Evolutionary conservation across 2,113 vertebrate genomes (phyloP), one percentile per base, ranked within the genome.

Genomic region (Collichthys lucidus): DNA sequence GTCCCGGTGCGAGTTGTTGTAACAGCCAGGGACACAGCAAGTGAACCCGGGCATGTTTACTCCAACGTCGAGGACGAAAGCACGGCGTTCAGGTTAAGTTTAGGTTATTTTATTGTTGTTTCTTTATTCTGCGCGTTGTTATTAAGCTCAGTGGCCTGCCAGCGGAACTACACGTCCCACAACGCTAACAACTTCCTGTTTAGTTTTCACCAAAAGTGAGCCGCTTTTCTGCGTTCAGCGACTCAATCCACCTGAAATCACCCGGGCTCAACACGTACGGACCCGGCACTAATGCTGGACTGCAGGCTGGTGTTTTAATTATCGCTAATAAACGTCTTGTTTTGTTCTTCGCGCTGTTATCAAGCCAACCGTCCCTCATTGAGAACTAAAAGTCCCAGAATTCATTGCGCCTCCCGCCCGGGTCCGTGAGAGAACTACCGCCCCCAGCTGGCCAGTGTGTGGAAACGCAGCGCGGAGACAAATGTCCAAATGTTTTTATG

Each of bases 1-100:
- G 94, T 99, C 97, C 83, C 98, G 96, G 83, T 99, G 97, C 62
- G 97, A 99, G 93, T 98, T 98, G 93, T 96, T 98, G 94, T 98
- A 98, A 95, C 97, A 98, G 86, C 95, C 95, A n/a, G 95, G 95
- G 11, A 95, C 95, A 80, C 95, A 95, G 87, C 95, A 95, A 5
- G 95, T 95, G 80, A 95, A 95, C 75, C 95, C 95, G 57, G 95
- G 95, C 95, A 95, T 95, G 69, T 72, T 93, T 65, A 22, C 61
- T 16, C 62, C 40, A 29, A 69, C 68, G 2, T 46, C 62, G 17
- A 35, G 46, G 52, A 61, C 15, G 9, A 50, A 62, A 57, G 52
- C 26, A 11, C 68, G 19, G 24, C 77, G 49, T 44, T 76, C 16
- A 3, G 5, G 15, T 35, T 11, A 80, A 93, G 11, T 93, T 92